A percentile compares a stretch with the other conserved stretches of the same genome.
Evolutionary conservation across 1,140 invertebrate genomes (phyloP).

Genomic region (Euschistus heros): DNA sequence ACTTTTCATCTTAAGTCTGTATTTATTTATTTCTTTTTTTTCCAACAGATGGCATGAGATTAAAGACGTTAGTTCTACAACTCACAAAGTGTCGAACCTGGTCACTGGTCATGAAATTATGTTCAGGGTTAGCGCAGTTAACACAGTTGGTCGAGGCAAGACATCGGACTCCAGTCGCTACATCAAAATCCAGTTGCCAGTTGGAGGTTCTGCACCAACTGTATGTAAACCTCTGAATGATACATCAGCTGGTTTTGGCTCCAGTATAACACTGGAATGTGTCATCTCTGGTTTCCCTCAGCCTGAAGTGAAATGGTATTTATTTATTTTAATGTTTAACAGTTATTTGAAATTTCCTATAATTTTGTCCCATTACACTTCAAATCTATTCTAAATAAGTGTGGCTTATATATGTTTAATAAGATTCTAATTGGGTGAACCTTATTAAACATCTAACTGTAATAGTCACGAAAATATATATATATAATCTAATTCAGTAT

Average conservation of each 20-base stretch:
- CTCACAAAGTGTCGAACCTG: constrained; percentile 51
- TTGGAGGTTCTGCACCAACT: constrained; percentile 43
- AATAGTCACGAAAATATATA: no score
- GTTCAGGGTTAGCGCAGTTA: constrained; percentile 65
- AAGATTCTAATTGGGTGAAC: no score
- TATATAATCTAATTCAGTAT: no score
- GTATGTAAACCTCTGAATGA: constrained; percentile 53
- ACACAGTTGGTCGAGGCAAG: constrained; percentile 55
- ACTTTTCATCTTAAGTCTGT: no score
- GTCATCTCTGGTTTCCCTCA: constrained; percentile 69
- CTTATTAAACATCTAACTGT: no score
- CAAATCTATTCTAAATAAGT: no score
- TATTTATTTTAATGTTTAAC: neutral
- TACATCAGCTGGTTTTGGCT: constrained; percentile 42
- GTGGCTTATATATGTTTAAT: no score
- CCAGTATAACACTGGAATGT: constrained; percentile 55
- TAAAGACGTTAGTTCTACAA: constrained; percentile 50
- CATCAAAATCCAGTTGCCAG: constrained; percentile 43
- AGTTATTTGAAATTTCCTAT: neutral
- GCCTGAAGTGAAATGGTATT: constrained; percentile 74
- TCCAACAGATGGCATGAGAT: constrained; percentile 51
- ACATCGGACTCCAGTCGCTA: constrained; percentile 46
- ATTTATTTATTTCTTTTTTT: neutral
- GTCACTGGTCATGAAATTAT: constrained; percentile 57
- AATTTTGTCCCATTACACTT: no score